Evolutionary conservation across 2,888 invertebrate species (phyloP).

Genomic region (Chaetoderma sp.): DNA sequence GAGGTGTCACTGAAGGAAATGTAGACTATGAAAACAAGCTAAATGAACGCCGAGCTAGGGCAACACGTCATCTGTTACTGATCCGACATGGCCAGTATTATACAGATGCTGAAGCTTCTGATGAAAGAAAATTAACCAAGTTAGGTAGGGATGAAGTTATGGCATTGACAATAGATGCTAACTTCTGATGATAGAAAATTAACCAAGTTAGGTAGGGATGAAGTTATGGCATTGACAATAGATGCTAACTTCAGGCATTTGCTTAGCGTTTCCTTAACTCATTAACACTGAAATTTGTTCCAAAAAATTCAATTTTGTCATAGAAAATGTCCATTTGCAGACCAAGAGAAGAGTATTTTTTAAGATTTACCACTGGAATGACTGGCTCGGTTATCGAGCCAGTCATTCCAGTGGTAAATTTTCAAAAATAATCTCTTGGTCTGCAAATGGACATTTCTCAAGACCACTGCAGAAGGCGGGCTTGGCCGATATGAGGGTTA

Average conservation of each 20-base stretch:
- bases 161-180: background rate
- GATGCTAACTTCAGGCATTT: constrained; percentile 72
- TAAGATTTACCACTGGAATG: no score
- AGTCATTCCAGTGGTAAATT: no score
- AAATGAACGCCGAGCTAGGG: constrained; percentile 72
- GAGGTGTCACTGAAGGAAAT: constrained; percentile 8
- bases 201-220: constrained; percentile 80
- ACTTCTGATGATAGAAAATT: constrained; percentile 81
- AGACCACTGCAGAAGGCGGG: no score
- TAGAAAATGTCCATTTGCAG: no score
- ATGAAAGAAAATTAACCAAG: constrained; percentile 82
- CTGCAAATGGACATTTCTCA: no score
- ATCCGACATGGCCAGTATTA: constrained; percentile 97
- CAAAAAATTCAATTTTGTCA: no score
- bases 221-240: background rate
- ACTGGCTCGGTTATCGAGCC: no score
- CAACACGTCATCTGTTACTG: constrained; percentile 86
- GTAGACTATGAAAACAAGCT: constrained; percentile 45
- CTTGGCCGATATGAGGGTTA: no score
- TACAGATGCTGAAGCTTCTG: constrained; percentile 78
- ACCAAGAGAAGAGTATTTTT: no score
- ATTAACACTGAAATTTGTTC: background rate
- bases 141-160: constrained; percentile 75
- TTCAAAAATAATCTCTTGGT: no score
- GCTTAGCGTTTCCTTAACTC: background rate